Base-by-base conservation (phyloP, 2,113 vertebrate genomes). In the Plecturocebus donacophilus region DNA sequence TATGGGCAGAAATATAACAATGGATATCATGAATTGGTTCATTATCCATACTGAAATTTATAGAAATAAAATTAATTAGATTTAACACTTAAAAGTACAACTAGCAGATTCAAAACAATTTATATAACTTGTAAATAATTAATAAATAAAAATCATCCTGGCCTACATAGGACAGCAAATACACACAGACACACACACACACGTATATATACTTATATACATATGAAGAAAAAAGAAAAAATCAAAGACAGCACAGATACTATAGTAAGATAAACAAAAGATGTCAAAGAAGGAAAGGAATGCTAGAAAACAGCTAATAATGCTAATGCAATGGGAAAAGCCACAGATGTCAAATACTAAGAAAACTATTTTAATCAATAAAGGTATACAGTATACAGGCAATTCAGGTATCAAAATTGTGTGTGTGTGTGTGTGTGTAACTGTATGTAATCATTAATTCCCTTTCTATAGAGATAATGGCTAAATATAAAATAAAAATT, bases 401-500 rank as follows among this genome's bases (percentile, higher is more conserved):
- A 96, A 83, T 70, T 73, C n/a, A 70, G 4, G 9, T 42, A 70
- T 42, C 91, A 27, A 83, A 96, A 66, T 64, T 70, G 35, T n/a
- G 8, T 71, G 4, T 23, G 21, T 16, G n/a, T 42, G 13, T 27
- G 45, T 52, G 25, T 66, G n/a, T 11, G 21, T 7, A 45, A 2
- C 47, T 71, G 23, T 35, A 20, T 13, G 86, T 49, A 86, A 66
- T 56, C 35, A 87, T 87, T 79, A 80, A 79, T 88, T 86, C 52
- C 11, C 42, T 23, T 79, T 86, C n/a, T 86, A 42, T 75, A 58
- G 54, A 91, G 42, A 86, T n/a, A 97, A 89, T 93, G 54, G 75
- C 21, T 82, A 23, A 96, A 38, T 56, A 95, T 68, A 64, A 91
- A 92, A 83, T 77, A 96, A 81, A 94, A 84, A 95, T 73, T 81